Evolutionary conservation across 2,888 invertebrate species (phyloP).

Genomic region (Merodon equestris): DNA sequence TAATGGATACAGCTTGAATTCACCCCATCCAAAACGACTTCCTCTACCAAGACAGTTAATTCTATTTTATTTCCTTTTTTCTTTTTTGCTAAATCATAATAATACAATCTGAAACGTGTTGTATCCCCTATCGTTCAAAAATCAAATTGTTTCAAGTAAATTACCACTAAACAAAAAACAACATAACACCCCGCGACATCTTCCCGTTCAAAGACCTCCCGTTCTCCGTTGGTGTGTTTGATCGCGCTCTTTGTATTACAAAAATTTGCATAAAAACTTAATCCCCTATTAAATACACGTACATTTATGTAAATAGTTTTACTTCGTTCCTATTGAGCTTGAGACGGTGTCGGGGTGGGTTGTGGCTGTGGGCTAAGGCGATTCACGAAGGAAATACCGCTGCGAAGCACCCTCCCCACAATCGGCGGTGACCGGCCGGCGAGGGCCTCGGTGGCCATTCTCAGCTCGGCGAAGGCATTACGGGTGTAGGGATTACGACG

Average conservation of each 20-base stretch:
- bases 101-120: slow-evolving; percentile 15
- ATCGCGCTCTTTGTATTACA: slow-evolving; percentile 53
- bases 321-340: slow-evolving; percentile 66
- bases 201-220: too few relatives aligned
- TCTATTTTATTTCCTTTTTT: slow-evolving; percentile 15
- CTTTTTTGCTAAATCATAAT: slow-evolving; percentile 39
- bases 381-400: slow-evolving; percentile 85
- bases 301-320: background rate
- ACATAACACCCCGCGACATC: slow-evolving; percentile 22
- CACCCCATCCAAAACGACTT: too few relatives aligned
- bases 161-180: slow-evolving; percentile 25
- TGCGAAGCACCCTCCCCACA: slow-evolving; percentile 81
- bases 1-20: too few relatives aligned
- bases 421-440: slow-evolving; percentile 86
- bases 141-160: too few relatives aligned
- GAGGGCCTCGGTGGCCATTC: slow-evolving; percentile 84
- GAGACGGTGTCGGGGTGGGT: slow-evolving; percentile 70
- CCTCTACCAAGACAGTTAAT: slow-evolving; percentile 39
- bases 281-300: slow-evolving; percentile 47
- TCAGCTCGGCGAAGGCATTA: slow-evolving; percentile 93
- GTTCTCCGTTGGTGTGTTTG: background rate
- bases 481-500: slow-evolving; percentile 97
- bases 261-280: slow-evolving; percentile 58
- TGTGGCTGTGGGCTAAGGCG: slow-evolving; percentile 86
- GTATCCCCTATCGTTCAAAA: slow-evolving; percentile 2